Evolutionary conservation across 2,797 vertebrate species (phyloP), one percentile per base, ranked within the genome.

Genomic region (Glyptemys insculpta): DNA sequence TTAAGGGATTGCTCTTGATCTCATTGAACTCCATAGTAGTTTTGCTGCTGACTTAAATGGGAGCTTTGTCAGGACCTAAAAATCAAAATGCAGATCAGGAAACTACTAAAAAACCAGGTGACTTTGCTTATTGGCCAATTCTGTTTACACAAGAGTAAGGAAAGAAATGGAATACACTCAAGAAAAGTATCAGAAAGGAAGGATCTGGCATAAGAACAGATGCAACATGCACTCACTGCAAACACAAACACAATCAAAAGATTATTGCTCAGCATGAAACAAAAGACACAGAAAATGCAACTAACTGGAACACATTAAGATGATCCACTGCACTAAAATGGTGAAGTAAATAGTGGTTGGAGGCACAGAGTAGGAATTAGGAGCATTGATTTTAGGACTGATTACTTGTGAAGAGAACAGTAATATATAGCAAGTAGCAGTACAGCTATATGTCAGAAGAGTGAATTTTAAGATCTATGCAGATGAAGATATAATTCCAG

Each of bases 61-160:
- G 14, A 89, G 84, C 21, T 87, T 78, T 92, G 82, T 83, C 90
- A 89, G 85, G 82, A 18, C 8, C 74, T 89, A 68, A 91, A 91
- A 88, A 83, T 29, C 4, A 95, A 96, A 93, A 81, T 10, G 79
- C 68, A 47, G 62, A 76, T 44, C 41, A 68, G 37, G 41, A 87
- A 95, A 88, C 29, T 59, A 54, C 15, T 83, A 25, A 21, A 19
- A 4, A 91, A 11, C 2, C 41, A 91, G 18, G 0, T 47, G 0
- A 49, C 54, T 3, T 25, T 83, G 53, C n/a, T 85, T 94, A 87
- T 81, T 47, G 54, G 93, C 85, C 21, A 47, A 82, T 79, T 53
- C 15, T 3, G 25, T 84, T 5, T 81, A 59, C 92, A 93, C 79
- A 50, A 79, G 52, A 68, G 16, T 68, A 37, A n/a, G 34, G 34